Base-by-base conservation (phyloP, 2,113 vertebrate species). In the Symphodus melops region DNA sequence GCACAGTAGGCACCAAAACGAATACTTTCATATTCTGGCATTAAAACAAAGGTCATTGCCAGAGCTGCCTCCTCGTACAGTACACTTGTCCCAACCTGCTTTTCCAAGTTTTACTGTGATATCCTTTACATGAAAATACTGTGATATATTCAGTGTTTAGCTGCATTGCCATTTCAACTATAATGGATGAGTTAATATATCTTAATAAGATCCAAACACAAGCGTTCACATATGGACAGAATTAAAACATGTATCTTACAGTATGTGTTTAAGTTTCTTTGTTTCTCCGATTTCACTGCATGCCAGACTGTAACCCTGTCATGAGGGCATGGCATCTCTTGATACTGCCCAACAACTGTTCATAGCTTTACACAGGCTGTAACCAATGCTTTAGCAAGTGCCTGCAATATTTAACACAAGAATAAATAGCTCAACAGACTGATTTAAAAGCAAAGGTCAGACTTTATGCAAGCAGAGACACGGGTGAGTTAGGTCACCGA, bases 321-420 rank as follows among this genome's bases (percentile, higher is more conserved):
- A 86, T 20, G 68, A 0, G 56, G 75, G 41, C 56, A 64, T 4
- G 2, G 1, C 59, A 55, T 75, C 49, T 25, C 17, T 19, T 85
- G 87, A 91, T 84, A 37, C 33, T 58, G 36, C 25, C 39, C 76
- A 91, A 64, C 84, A 88, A 83, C 71, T 86, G 83, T 65, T 55
- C 57, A 6, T 4, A 66, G 70, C 39, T 58, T 23, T n/a, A 68
- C 33, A 0, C 44, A 75, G 52, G 13, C 37, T 49, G 6, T 33
- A 20, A 19, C 49, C 52, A 41, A 41, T 61, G 56, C 28, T 37
- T 60, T 25, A 81, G 53, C 16, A n/a, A 7, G 49, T 37, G 13
- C 11, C 37, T 76, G 58, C 39, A n/a, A 67, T 77, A 64, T 70
- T 48, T 64, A 4, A 44, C 52, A 16, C 58, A 65, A 61, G 42